Evolutionary conservation across 2,113 vertebrate genomes (phyloP).

Genomic region (Ptilonorhynchus violaceus): DNA sequence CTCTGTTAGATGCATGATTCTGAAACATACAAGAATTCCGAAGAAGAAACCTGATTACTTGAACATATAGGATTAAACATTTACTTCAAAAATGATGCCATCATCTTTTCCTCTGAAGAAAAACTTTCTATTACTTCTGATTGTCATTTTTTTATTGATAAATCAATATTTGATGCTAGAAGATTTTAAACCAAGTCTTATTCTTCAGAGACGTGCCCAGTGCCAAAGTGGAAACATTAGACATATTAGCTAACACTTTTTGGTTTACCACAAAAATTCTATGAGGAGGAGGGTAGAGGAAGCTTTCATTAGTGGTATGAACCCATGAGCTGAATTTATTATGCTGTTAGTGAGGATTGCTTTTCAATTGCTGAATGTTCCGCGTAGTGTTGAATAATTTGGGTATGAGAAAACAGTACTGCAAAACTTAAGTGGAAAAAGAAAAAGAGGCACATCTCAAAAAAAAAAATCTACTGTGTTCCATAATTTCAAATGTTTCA

Average conservation of each 20-base stretch:
- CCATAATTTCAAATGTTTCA: not conserved
- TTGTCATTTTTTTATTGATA: not conserved
- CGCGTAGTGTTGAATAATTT: not conserved
- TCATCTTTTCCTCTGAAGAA: not conserved
- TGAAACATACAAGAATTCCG: not conserved
- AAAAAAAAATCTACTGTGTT: not conserved
- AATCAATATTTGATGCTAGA: not conserved
- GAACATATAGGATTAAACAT: not conserved
- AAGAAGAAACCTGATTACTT: not conserved
- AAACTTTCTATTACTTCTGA: not conserved
- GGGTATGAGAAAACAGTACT: not conserved
- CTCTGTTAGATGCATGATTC: not conserved
- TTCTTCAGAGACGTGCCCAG: not conserved
- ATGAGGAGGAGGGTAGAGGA: not conserved
- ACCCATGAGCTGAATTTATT: not conserved
- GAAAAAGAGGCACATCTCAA: not conserved
- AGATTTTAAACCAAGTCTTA: not conserved
- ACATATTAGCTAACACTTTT: not conserved
- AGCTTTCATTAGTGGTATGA: not conserved
- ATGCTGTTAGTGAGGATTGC: not conserved
- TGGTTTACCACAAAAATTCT: not conserved
- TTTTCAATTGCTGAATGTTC: not conserved
- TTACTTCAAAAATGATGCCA: not conserved
- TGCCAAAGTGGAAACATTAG: not conserved
- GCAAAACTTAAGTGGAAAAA: not conserved